Evolutionary conservation across 1,140 invertebrate species (phyloP), one percentile per base, ranked within the genome.

Genomic region (Aethina tumida): DNA sequence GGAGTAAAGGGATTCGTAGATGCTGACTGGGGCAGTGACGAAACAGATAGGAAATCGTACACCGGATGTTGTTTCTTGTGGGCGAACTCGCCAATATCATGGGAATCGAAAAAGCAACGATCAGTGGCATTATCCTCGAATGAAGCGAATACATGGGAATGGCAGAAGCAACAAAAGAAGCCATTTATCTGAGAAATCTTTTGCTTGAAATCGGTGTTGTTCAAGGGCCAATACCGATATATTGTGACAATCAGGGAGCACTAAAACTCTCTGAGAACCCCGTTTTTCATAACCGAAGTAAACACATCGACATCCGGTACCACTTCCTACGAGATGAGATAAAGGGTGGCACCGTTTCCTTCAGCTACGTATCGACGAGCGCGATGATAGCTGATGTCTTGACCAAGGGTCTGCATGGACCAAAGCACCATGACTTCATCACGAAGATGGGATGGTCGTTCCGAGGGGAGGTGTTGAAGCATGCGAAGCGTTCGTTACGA

Each of bases 111-210:
- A 25, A 66, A 64, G 26, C 64, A 67, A 43, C 35, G 27, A 22
- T 54, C 49, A n/a, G 51, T 64, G 2, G 49, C 60, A 5, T 37
- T 64, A 5, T 63, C 55, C 5, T 57, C 45, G 18, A 59, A 55
- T 7, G 60, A 66, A 48, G 54, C 64, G 62, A 68, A 33, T 64
- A 62, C 31, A 55, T 61, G 34, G 54, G 53, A 2, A 16, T 63
- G 9, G 33, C 52, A 2, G 52, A 55, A 25, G 51, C 43, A 1
- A 27, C 41, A 10, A 56, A 53, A 36, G 53, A 59, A 43, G 38
- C 38, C 8, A 35, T 51, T 15, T 57, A 45, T 31, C 40, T 50
- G 18, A 43, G 26, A 21, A 34, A 27, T 28, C 16, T 42, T 42
- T 7, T 47, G 12, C 7, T 16, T n/a, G 40, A 45, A 49, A 35